Base-by-base conservation (phyloP, 2,888 invertebrate species). In the Philopedon plagiatum region DNA sequence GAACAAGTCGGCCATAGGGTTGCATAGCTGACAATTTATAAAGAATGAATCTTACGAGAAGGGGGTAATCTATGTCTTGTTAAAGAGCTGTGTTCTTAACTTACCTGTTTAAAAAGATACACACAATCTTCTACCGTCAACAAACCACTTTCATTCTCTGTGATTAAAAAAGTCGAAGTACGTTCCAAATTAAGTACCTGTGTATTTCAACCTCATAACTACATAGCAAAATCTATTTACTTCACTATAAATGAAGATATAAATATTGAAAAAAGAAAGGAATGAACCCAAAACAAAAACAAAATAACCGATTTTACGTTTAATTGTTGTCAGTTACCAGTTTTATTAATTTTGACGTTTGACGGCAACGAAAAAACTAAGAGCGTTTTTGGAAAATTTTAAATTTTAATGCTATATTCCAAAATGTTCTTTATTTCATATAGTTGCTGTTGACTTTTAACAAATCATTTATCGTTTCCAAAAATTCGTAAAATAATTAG, bases 121-220 rank as follows among this genome's bases (percentile, higher is more conserved):
- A 9, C 51, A 29, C 51, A 32, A 54, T 54, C 18, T 29, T 54
- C 1, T 7, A 7, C 9, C 1, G 39, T 26, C 39, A 23, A 23
- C 19, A n/a, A 51, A 23, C 34, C 23, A 41, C 39, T 64, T 54
- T 23, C 19, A 39, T 54, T 64, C 58, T 74, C 58, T 67, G 65
- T 65, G 65, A 65, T 65, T 64, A 23, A 34, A 56, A 51, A 21
- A 49, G 56, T 71, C 56, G 58, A 74, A 73, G 72, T 77, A 57
- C 66, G 73, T 81, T 78, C 76, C 76, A 76, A 81, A 81, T 76
- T 79, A 75, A 76, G 81, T 81, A 81, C 81, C 81, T 81, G 81
- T 81, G 81, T 74, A 77, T 72, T 76, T 71, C 69, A 78, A 80
- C 79, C 80, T 81, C 79, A 80, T 49, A 26, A 49, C 19, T 64